A percentile compares a stretch with the other conserved stretches of the same genome.
phyloP scores from a whole-genome alignment of 2,888 invertebrate genomes.

The Sarcophaga caerulescens region DNA sequence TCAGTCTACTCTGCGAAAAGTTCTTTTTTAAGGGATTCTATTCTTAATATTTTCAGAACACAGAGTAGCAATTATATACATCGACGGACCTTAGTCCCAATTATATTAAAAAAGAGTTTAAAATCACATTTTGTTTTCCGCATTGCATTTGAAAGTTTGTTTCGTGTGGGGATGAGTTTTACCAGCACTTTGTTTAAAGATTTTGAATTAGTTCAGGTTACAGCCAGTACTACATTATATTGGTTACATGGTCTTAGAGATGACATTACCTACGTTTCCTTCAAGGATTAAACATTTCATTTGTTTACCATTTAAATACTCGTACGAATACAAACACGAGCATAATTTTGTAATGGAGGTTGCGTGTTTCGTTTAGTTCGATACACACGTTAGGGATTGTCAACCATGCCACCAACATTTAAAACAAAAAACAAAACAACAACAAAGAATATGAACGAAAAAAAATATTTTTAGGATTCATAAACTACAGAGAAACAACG shows the following conservation, averaged over 20 bases:
- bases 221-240: not conserved
- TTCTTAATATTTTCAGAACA: too few species aligned
- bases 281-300: not conserved
- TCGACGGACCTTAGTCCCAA: too few species aligned
- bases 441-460: not conserved
- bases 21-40: too few species aligned
- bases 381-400: conserved; percentile 66
- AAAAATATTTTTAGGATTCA: conserved; percentile 29
- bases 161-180: too few species aligned
- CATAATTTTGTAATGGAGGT: conserved; percentile 63
- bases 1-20: too few species aligned
- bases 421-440: conserved; percentile 36
- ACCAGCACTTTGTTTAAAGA: too few species aligned
- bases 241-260: not conserved
- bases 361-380: conserved; percentile 61
- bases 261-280: conserved; percentile 1
- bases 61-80: too few species aligned
- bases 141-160: too few species aligned
- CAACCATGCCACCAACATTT: conserved; percentile 69
- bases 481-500: conserved; percentile 37
- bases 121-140: too few species aligned
- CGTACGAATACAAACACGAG: conserved; percentile 35
- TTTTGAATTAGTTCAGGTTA: too few species aligned
- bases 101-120: too few species aligned
- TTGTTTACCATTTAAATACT: conserved; percentile 29